Evolutionary conservation across 2,888 invertebrate genomes (phyloP).

Genomic region (Troides aeacus): DNA sequence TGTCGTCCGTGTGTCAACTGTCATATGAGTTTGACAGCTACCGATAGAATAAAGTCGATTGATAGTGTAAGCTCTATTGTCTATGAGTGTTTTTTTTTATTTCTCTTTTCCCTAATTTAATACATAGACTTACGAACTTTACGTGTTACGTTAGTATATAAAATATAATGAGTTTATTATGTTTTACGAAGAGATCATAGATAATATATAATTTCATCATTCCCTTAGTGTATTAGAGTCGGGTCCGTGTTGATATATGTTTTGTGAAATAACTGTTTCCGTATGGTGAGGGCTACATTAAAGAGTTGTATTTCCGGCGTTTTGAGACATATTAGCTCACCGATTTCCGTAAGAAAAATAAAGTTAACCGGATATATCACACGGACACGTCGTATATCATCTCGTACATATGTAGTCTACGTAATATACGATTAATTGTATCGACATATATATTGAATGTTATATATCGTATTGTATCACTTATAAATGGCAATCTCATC

Average conservation of each 20-base stretch:
- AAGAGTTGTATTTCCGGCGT: no score
- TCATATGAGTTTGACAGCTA: slow-evolving; percentile 1
- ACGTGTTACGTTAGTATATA: not conserved
- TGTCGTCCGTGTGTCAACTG: not conserved
- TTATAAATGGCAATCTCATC: slow-evolving; percentile 5
- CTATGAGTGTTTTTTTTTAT: no score
- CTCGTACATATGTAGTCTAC: slow-evolving; percentile 18
- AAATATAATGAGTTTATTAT: slow-evolving; percentile 12
- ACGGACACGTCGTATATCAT: slow-evolving; percentile 24
- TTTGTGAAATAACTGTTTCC: no score
- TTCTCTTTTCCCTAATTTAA: not conserved
- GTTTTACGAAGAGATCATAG: not conserved
- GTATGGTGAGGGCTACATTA: no score
- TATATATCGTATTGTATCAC: slow-evolving; percentile 14
- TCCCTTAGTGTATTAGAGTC: slow-evolving; percentile 44
- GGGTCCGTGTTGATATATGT: slow-evolving; percentile 21
- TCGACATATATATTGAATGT: slow-evolving; percentile 15
- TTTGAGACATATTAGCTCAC: not conserved
- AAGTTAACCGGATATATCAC: not conserved
- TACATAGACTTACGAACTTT: slow-evolving; percentile 8
- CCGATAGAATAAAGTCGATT: not conserved
- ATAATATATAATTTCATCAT: slow-evolving; percentile 39
- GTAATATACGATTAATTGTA: slow-evolving; percentile 20
- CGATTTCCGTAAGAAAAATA: not conserved
- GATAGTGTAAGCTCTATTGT: not conserved